A percentile compares a stretch with the other conserved stretches of the same genome.
Evolutionary conservation across 2,113 vertebrate species (phyloP).

Genomic region (Perca flavescens): DNA sequence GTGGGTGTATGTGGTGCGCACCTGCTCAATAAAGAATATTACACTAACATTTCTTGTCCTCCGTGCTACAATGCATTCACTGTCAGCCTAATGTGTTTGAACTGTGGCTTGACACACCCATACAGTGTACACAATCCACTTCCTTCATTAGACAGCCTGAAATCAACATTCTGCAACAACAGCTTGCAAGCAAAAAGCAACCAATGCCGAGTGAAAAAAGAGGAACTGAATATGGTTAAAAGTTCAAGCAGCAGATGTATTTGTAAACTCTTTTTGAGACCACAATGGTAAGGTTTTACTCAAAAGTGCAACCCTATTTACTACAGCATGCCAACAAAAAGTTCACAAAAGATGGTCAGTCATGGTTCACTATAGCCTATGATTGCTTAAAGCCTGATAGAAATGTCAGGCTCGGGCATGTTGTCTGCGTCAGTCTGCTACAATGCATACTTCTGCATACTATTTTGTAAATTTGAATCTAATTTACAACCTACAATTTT

Average conservation of each 20-base stretch:
- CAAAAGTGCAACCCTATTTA: background rate
- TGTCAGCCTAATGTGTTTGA: constrained; percentile 65
- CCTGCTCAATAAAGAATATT: constrained; percentile 14
- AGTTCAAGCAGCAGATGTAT: constrained; percentile 30
- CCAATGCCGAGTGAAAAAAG: background rate
- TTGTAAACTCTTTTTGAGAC: background rate
- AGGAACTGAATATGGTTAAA: constrained; percentile 32
- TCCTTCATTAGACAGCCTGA: constrained; percentile 73
- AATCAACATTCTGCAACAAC: constrained; percentile 45
- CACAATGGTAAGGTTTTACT: background rate
- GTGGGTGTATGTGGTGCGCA: background rate
- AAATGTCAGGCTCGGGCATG: background rate
- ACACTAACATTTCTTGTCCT: constrained; percentile 21
- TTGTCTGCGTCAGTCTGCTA: background rate
- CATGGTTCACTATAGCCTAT: background rate
- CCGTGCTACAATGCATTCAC: constrained; percentile 1
- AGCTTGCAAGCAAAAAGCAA: constrained; percentile 14
- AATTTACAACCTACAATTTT: background rate
- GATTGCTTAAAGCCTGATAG: background rate
- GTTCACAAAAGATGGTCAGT: constrained; percentile 6
- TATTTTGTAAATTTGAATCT: constrained; percentile 7
- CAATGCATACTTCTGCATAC: background rate
- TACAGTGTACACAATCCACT: constrained; percentile 77
- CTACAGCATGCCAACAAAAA: background rate
- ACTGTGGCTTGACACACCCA: constrained; percentile 76